Base-by-base conservation (phyloP, 2,888 invertebrate genomes). In the Blastobasis lacticolella region DNA sequence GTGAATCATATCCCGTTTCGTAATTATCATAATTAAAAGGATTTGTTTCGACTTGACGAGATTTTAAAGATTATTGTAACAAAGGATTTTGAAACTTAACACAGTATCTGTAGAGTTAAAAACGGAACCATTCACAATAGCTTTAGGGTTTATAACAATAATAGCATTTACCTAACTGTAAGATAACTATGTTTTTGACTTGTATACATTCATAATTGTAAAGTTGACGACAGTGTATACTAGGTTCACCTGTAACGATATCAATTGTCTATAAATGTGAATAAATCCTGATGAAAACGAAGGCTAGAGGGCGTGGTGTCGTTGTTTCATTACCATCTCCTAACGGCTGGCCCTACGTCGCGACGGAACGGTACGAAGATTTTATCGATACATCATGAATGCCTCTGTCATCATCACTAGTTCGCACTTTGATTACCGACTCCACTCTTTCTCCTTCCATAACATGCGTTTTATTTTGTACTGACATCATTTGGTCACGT, bases 321-420 rank as follows among this genome's bases (percentile, higher is more conserved):
- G 71, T 82, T 82, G 61, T 73, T 81, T 81, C 72, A 71, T 73
- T 73, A 69, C 69, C 80, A 77, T 81, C 62, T 80, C 78, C 72
- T 72, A 69, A 73, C 74, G 86, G 83, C 84, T 84, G 78, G 73
- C 83, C 82, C 81, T 74, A 77, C 86, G 72, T 80, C 86, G 79
- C 83, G 81, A 81, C 73, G 72, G 75, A 82, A 88, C 86, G 87
- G 87, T 87, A 87, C 74, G 75, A 84, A 69, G 82, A 86, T 81
- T 86, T 86, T 84, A 80, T 86, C 83, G 83, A 83, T 86, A 80
- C 75, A 78, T 87, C 84, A 81, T 86, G 87, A 86, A 87, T 87
- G 87, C 87, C 83, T 84, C 83, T 86, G 83, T 84, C 84, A 84
- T 85, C 80, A 86, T 85, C 85, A 84, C 80, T 87, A 87, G 86